Percentiles rank a stretch among this genome's conserved stretches.
Evolutionary conservation across 2,888 invertebrate species (phyloP).

Genomic region (Metalampra italica): DNA sequence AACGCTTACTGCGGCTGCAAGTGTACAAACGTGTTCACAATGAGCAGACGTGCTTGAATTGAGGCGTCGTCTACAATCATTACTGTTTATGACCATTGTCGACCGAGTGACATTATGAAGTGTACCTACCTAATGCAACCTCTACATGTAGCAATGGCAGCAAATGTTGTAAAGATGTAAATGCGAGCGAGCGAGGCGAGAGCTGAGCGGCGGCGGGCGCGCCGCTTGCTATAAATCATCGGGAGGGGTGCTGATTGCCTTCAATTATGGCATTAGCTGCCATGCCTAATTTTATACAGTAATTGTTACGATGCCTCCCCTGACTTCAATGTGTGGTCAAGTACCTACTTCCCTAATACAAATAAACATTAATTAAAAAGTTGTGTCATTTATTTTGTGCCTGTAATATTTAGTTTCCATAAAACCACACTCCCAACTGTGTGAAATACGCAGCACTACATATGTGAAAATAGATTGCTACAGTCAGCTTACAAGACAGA

Average conservation of each 20-base stretch:
- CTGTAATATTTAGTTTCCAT: too few species aligned
- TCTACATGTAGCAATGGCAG: slow-evolving; percentile 20
- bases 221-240: slow-evolving; percentile 57
- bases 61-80: too few species aligned
- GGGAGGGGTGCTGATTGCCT: slow-evolving; percentile 65
- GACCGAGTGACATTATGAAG: too few species aligned
- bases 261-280: slow-evolving; percentile 75
- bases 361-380: background rate
- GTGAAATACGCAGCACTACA: too few species aligned
- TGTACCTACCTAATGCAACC: background rate
- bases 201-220: slow-evolving; percentile 15
- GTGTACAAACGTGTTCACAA: too few species aligned
- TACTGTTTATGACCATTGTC: too few species aligned
- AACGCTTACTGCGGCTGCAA: background rate
- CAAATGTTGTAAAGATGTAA: slow-evolving; percentile 61
- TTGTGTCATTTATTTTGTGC: too few species aligned
- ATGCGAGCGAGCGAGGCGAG: slow-evolving; percentile 27
- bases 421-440: background rate
- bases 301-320: slow-evolving; percentile 36
- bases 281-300: slow-evolving; percentile 63
- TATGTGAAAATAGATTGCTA: too few species aligned
- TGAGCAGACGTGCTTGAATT: too few species aligned
- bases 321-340: slow-evolving; percentile 35
- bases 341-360: slow-evolving; percentile 8
- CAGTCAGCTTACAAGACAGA: too few species aligned